These are phyloP conservation scores for Clarias macrocephalus DNA, from an alignment of 2,113 vertebrate species.

Conservation along the genomic window DNA sequence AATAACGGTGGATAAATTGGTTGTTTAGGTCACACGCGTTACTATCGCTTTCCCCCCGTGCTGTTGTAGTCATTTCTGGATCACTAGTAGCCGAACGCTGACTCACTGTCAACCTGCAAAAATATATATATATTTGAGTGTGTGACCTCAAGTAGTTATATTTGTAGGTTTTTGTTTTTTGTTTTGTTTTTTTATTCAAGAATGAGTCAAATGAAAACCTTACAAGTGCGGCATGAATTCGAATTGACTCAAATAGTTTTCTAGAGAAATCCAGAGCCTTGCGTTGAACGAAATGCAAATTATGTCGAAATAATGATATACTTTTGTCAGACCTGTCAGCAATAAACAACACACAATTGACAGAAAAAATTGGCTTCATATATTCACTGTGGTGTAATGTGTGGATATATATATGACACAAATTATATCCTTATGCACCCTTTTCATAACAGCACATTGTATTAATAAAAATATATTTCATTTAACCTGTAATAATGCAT, in stretches of 20 bases:
- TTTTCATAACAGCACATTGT: neutral
- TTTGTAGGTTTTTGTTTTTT: neutral
- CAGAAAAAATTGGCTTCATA: neutral
- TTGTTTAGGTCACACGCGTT: neutral
- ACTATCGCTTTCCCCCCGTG: neutral
- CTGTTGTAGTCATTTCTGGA: slow-evolving; percentile 7
- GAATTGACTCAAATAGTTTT: neutral
- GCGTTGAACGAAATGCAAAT: neutral
- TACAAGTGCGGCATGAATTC: neutral
- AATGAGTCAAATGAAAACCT: neutral
- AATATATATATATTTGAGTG: neutral
- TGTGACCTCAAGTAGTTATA: neutral
- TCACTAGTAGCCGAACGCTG: neutral
- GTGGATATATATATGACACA: neutral
- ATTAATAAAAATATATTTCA: slow-evolving; percentile 2
- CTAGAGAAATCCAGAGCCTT: neutral
- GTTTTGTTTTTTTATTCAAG: neutral
- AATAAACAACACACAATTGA: neutral
- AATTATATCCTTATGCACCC: neutral
- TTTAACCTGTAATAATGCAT: neutral
- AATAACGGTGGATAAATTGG: neutral
- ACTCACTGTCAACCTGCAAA: slow-evolving; percentile 8
- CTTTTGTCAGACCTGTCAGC: neutral
- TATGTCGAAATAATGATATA: neutral
- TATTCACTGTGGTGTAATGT: neutral